These are phyloP conservation scores for Campylomormyrus numenius DNA, from an alignment of 2,113 vertebrate species.

Conservation along the genomic window DNA sequence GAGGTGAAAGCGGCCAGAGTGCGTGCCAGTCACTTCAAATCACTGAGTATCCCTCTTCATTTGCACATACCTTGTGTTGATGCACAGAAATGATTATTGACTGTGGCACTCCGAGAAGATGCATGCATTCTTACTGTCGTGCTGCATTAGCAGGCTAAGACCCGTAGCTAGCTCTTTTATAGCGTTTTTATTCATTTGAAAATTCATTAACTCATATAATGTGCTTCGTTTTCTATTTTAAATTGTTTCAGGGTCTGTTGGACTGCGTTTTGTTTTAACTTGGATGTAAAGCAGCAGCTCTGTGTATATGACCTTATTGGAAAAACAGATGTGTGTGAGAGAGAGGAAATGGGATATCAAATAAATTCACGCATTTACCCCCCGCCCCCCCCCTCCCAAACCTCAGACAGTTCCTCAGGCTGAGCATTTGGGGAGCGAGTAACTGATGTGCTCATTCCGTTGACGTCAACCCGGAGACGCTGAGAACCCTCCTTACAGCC, in stretches of 20 bases:
- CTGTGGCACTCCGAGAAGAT: slow-evolving; percentile 31
- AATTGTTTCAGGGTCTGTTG: not conserved
- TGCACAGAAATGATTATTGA: slow-evolving; percentile 37
- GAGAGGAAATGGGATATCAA: slow-evolving; percentile 39
- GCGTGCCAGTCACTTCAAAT: slow-evolving; percentile 32
- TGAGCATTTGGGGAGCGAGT: slow-evolving; percentile 21
- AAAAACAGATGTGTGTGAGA: slow-evolving; percentile 36
- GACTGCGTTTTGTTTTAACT: not conserved
- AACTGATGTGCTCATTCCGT: slow-evolving; percentile 31
- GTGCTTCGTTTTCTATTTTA: not conserved
- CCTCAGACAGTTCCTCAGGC: slow-evolving; percentile 6
- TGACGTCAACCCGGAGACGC: slow-evolving; percentile 22
- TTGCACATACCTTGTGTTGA: slow-evolving; percentile 34
- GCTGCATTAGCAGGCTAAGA: slow-evolving; percentile 29
- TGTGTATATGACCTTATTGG: slow-evolving; percentile 27
- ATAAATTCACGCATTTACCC: slow-evolving; percentile 35
- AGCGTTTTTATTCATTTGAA: slow-evolving; percentile 18
- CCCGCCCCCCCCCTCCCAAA: slow-evolving; percentile 13
- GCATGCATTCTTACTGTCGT: slow-evolving; percentile 40
- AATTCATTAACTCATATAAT: not conserved
- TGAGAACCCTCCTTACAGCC: not conserved
- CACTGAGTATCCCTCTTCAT: slow-evolving; percentile 26
- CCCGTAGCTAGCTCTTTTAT: slow-evolving; percentile 33
- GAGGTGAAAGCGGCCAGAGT: slow-evolving; percentile 23
- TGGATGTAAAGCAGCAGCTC: not conserved